Base-by-base conservation (phyloP, 2,113 vertebrate genomes). In the Dissostichus mawsoni region DNA sequence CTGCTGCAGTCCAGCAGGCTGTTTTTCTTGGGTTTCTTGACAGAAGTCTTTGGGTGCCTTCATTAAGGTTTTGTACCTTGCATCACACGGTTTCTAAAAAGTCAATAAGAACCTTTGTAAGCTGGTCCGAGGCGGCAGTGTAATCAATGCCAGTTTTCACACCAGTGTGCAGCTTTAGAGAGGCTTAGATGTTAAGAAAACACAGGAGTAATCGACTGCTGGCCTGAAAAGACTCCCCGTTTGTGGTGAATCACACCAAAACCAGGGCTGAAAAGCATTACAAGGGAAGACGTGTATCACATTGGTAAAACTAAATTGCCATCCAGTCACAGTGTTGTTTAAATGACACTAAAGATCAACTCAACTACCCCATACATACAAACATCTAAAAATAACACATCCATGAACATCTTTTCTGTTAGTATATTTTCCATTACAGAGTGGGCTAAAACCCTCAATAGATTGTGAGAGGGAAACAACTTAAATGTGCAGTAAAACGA, bases 41-140 rank as follows among this genome's bases (percentile, higher is more conserved):
- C 73, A 67, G 51, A 61, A 75, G 59, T 80, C 68, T 84, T 84
- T 82, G 65, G 58, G 74, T 52, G 41, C 1, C 12, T 81, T 67
- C 87, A 84, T 87, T 92, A 88, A 81, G 85, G 78, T 89, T 84
- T 90, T 87, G 87, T 83, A 87, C 84, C 73, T 84, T 71, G 53
- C 89, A 58, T 86, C 84, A 76, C 71, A 53, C 44, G 56, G 76
- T 74, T 85, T 78, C 65, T 17, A 63, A 69, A 85, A 88, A 84
- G 89, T 92, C 92, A 78, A 89, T 91, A 87, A 75, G 69, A 87
- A 62, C 77, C 77, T 77, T 80, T 82, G 81, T 67, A 61, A 41
- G 80, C 62, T 73, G 75, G 76, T 85, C 79, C 66, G 72, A 73
- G 64, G 69, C 5, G 10, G 85, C 74, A 20, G 41, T 67, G 74